phyloP scores from a whole-genome alignment of 1,140 invertebrate species.

The Magallana ariakensis region DNA sequence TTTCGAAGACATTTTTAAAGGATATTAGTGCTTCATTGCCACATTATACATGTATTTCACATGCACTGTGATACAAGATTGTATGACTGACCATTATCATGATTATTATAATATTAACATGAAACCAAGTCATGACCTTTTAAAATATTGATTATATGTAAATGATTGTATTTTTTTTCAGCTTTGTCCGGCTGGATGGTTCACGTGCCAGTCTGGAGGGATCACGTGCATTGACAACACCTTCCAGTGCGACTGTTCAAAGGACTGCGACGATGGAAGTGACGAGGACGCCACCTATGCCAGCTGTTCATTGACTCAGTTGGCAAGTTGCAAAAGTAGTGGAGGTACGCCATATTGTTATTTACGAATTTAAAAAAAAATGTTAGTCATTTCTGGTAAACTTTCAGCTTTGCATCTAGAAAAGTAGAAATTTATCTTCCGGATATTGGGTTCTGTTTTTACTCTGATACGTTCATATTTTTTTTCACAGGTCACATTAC shows the following conservation, averaged over 20 bases:
- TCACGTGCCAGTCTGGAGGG: conserved; percentile 44
- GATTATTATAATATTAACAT: no score
- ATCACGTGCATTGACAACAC: conserved; percentile 43
- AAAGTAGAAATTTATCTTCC: no score
- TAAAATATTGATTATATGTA: background rate
- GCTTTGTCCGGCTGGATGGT: conserved; percentile 48
- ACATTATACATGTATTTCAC: no score
- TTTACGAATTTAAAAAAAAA: background rate
- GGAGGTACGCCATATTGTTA: background rate
- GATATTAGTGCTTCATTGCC: no score
- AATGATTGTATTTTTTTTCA: background rate
- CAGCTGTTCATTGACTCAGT: background rate
- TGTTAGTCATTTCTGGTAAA: background rate
- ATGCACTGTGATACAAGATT: no score
- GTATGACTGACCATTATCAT: no score
- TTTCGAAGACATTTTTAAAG: no score
- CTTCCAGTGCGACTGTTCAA: conserved; percentile 46
- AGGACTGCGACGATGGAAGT: conserved; percentile 52
- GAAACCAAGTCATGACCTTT: no score
- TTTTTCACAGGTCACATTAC: no score
- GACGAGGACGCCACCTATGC: conserved; percentile 42
- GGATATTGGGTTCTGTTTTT: no score
- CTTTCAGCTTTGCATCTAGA: background rate
- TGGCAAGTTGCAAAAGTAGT: conserved; percentile 5
- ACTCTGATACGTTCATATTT: no score